Evolutionary conservation across 2,888 invertebrate genomes (phyloP), one percentile per base, ranked within the genome.

Genomic region (Tetramorium bicarinatum): DNA sequence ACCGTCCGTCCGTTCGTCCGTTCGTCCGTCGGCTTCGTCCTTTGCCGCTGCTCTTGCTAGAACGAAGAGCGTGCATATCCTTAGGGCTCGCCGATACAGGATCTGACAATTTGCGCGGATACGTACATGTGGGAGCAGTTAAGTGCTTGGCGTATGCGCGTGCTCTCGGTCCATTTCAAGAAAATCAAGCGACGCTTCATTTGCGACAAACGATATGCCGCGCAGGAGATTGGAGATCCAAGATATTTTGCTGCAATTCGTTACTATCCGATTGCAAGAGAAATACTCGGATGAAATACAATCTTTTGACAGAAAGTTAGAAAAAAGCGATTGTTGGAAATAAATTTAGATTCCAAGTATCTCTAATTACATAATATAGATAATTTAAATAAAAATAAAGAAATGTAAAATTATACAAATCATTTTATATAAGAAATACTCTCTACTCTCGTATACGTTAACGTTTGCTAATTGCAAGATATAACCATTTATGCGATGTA

Each of bases 61-160:
- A 87, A 82, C 86, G 83, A 81, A 64, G 87, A 88, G 87, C 89
- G 87, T 82, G 89, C 90, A 92, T 92, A 81, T 91, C 91, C 91
- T 91, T 86, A 89, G 90, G 92, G 92, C 91, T 85, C 69, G 90
- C 86, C 81, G 87, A 85, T 87, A 87, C 89, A 86, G 88, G 87
- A 87, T 91, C 91, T 88, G 87, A 87, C 87, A 90, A 90, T 91
- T 89, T 88, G 87, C 87, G 86, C 89, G 87, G 82, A 89, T 90
- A 87, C 81, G 80, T 86, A 86, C 69, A 84, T 87, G 87, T 89
- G 83, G 85, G 76, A 86, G 88, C 88, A 83, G 88, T 89, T 89
- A 86, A 89, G 86, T 82, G 87, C 83, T 87, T 81, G 85, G 29
- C 54, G 84, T 87, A 89, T 87, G 84, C 80, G 79, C 75, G 72